Base-by-base conservation (phyloP, 2,113 vertebrate genomes). In the Oncorhynchus nerka region DNA sequence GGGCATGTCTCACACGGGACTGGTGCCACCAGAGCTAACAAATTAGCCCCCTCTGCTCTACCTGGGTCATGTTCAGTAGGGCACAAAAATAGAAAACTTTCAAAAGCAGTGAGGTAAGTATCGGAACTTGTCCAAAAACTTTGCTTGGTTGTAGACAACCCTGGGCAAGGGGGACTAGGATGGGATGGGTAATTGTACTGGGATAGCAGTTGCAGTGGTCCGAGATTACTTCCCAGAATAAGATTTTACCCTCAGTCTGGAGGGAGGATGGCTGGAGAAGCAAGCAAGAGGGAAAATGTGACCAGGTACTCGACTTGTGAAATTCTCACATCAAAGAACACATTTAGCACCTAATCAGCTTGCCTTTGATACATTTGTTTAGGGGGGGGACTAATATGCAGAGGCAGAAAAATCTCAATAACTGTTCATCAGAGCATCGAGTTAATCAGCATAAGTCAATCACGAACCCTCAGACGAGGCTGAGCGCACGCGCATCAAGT, bases 331-430 rank as follows among this genome's bases (percentile, higher is more conserved):
- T 80, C 81, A 80, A 77, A 89, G 74, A 78, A 74, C 83, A 81
- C 85, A 70, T 91, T 86, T 87, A 86, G 72, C 57, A 39, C 72
- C 82, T 90, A 90, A 90, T 90, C 87, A 80, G 70, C 75, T 51
- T 70, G 83, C 85, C 76, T 85, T 87, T 86, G 84, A 89, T 88
- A 86, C 89, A 84, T 78, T 81, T 73, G 86, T 88, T 86, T 81
- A 87, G 87, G 83, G 48, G 15, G 16, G 51, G 74, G 78, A 73
- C 4, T 61, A 51, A 79, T 49, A 79, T 70, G 66, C 22, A 5
- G 26, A 70, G 32, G 32, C 3, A 49, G n/a, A 62, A 32, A 66
- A 61, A 72, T 55, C 34, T 12, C n/a, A 78, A 75, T 57, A 67
- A 67, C 45, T 75, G 34, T 65, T 82, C 3, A 75, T 75, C 68